These are phyloP conservation scores for Morpho deidamia DNA, from an alignment of 2,888 invertebrate genomes.

Conservation along the genomic window DNA sequence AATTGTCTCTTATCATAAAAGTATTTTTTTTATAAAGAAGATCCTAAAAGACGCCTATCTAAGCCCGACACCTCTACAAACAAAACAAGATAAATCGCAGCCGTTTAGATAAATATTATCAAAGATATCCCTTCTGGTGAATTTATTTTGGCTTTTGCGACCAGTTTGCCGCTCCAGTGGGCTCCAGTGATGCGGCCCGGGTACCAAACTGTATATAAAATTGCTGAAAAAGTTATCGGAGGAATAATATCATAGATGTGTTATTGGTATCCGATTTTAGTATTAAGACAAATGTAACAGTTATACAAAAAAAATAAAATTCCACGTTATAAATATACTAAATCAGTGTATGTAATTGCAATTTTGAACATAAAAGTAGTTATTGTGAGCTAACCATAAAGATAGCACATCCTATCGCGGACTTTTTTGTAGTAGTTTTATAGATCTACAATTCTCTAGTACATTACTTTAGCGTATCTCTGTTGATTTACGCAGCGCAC, in stretches of 20 bases:
- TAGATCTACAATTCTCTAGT: too few relatives aligned
- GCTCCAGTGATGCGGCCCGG: constrained; percentile 28
- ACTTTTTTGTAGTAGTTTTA: too few relatives aligned
- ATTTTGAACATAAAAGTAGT: too few relatives aligned
- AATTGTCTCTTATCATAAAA: not conserved
- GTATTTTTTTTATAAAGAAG: not conserved
- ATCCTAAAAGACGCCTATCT: constrained; percentile 20
- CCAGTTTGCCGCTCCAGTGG: constrained; percentile 37
- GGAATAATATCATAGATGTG: not conserved
- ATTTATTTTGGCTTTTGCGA: constrained; percentile 38
- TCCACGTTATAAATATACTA: too few relatives aligned
- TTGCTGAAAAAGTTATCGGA: not conserved
- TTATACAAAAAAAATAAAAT: too few relatives aligned
- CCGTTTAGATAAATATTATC: constrained; percentile 38
- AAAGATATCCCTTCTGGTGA: constrained; percentile 38
- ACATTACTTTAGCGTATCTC: too few relatives aligned
- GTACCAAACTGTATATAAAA: not conserved
- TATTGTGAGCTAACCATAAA: too few relatives aligned
- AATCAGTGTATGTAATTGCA: too few relatives aligned
- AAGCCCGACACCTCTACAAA: constrained; percentile 9
- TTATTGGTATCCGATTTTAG: not conserved
- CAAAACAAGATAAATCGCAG: constrained; percentile 23
- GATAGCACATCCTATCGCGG: too few relatives aligned
- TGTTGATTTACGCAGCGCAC: too few relatives aligned
- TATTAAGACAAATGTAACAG: too few relatives aligned